Evolutionary conservation across 2,113 vertebrate genomes (phyloP), one percentile per base, ranked within the genome.

Genomic region (Boleophthalmus pectinirostris): DNA sequence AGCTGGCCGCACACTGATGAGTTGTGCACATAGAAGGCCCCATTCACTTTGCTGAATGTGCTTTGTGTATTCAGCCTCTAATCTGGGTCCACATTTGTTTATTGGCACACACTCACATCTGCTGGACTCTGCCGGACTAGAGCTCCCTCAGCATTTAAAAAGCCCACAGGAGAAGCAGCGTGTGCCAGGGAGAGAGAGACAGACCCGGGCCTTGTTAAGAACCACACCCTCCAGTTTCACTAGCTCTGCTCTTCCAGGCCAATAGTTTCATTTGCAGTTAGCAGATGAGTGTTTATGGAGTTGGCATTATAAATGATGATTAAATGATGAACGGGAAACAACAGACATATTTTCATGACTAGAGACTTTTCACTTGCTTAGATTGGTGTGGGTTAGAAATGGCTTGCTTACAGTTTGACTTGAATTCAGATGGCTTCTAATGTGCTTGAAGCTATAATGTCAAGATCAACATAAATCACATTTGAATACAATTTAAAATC

Each of bases 31-130:
- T 72, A 80, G 78, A 86, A 79, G 89, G 88, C 72, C 70, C 66
- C 82, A 76, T 90, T 87, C 73, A 80, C 78, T 88, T 74, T 89
- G 87, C 82, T 83, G 84, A 89, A 89, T 91, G 89, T 82, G 82
- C 69, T 71, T 87, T 73, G 87, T 84, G 75, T 76, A 81, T 82
- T 88, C 87, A 82, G 85, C 82, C 89, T 90, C 90, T 93, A 89
- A 91, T 92, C 90, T 86, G 78, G 66, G 75, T 85, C 77, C 90
- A 86, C 84, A 86, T 91, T 91, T 93, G 90, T 92, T 92, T 92
- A 91, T 93, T 91, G 88, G 88, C 92, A 87, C 89, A 87, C 85
- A 88, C 88, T 88, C 88, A 91, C 91, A 93, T 92, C 84, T 90
- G 87, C 82, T 83, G 73, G 84, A 79, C 85, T 88, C 90, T 83